Base-by-base conservation (phyloP, 2,888 invertebrate genomes). In the Candidula unifasciata region DNA sequence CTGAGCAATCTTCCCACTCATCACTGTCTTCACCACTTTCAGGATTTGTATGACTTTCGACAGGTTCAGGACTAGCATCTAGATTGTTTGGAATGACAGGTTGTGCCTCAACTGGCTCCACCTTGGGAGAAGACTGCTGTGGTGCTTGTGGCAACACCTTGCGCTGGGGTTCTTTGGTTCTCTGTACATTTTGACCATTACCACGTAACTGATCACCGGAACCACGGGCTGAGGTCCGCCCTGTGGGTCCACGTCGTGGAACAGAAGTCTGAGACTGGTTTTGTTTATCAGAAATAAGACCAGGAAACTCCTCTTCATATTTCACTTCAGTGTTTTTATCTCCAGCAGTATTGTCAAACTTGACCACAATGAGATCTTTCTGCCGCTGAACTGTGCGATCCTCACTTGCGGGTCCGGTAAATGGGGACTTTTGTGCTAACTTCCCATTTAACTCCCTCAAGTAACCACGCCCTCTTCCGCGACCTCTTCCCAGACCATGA, bases 301-400 rank as follows among this genome's bases (percentile, higher is more conserved):
- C 16, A 44, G 82, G 64, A 57, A 82, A 69, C 8, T 71, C 54
- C 33, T 88, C 88, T 86, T 89, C 89, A 71, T 90, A 90, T 83
- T 91, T 90, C 66, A 90, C 90, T 66, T 90, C 90, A 5, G 90
- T 91, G 66, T 86, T 87, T 5, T 88, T 86, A 69, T 90, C 89
- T 69, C 87, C 89, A 21, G 89, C 90, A 30, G 90, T 90, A 86
- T 92, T 92, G 82, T 92, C 92, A 57, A 92, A 89, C 85, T 92
- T 92, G 54, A 92, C 90, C 27, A 92, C 88, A 24, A 92, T 88
- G 33, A 90, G 86, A 84, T 92, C 91, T 54, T 91, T 89, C 84
- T 91, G 89, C 66, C 89, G 88, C 73, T 92, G 91, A 0, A 92
- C 92, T 64, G 88, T 87, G 44, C 92, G 89, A 66, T 91, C 91